Evolutionary conservation across 1,140 invertebrate species (phyloP), one percentile per base, ranked within the genome.

Genomic region (Laupala kohalensis): DNA sequence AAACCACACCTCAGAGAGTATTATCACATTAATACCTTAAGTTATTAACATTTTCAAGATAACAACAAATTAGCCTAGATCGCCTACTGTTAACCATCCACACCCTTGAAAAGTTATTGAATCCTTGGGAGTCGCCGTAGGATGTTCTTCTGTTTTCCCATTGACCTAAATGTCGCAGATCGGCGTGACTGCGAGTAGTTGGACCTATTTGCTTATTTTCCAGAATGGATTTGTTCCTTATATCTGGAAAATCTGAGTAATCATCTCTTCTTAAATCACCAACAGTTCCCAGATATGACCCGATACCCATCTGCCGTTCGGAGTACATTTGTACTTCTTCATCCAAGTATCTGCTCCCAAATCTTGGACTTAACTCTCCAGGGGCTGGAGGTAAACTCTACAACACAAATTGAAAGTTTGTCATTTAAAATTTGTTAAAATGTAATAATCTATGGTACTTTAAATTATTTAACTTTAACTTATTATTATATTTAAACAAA

Each of bases 91-190:
- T 68, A 68, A 67, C 29, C 28, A 30, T 68, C 27, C 71, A 72
- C 71, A 72, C 71, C 71, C 71, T 72, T 64, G 27, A 64, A 69
- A 67, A 68, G n/a, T 72, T 67, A 69, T 72, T 62, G 30, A 53
- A 67, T 68, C 71, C 71, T 25, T 25, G 24, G 27, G 64, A 29
- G n/a, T 68, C 67, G 26, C 28, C 25, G n/a, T 65, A 71, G 25
- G 66, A 68, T n/a, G 71, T 53, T 69, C 71, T 72, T 24, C 67
- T n/a, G 65, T 30, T 62, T n/a, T 72, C 71, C 66, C 29, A 67
- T 3, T 67, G 27, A n/a, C 66, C 64, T 9, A 26, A 25, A 25
- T 67, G 65, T 9, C 25, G 69, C 5, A 72, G 26, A 29, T 72
- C 71, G 4, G 19, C 25, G 12, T 72, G 66, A 15, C 71, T 53